These are phyloP conservation scores for Volucella bombylans DNA, from an alignment of 2,888 invertebrate species.

Conservation along the genomic window DNA sequence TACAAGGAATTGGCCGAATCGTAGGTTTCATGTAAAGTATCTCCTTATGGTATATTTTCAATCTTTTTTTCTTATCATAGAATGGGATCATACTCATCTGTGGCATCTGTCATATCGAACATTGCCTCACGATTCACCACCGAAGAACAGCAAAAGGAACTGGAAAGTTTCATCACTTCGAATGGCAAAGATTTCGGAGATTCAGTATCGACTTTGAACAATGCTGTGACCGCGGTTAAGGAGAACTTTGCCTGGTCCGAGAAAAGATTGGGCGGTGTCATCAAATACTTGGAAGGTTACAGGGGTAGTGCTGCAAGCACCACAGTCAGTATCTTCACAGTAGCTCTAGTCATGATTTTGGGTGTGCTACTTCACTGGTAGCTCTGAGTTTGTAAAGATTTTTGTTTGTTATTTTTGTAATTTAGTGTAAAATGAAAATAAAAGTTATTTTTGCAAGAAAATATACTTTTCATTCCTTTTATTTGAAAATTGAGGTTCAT, in stretches of 20 bases:
- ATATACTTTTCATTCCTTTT: too few species aligned
- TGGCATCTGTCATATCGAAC: conserved; percentile 79
- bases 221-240: conserved; percentile 77
- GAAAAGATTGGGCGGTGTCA: conserved; percentile 75
- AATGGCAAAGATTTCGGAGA: conserved; percentile 78
- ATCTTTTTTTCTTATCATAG: conserved; percentile 72
- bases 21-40: conserved; percentile 76
- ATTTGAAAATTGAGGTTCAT: too few species aligned
- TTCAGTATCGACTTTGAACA: conserved; percentile 76
- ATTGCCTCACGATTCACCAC: conserved; percentile 80
- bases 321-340: conserved; percentile 29
- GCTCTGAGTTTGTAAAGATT: conserved; percentile 24
- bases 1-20: conserved; percentile 75
- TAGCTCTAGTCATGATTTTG: conserved; percentile 39
- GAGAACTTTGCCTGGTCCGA: conserved; percentile 80
- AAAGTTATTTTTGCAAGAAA: too few species aligned
- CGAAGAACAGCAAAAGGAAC: conserved; percentile 75
- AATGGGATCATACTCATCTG: conserved; percentile 78
- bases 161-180: conserved; percentile 76
- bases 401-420: not conserved
- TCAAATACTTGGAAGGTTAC: conserved; percentile 75
- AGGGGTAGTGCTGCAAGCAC: conserved; percentile 20
- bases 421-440: too few species aligned
- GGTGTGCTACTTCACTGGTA: conserved; percentile 40
- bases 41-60: not conserved